A percentile compares a stretch with the other conserved stretches of the same genome.
Evolutionary conservation across 2,888 invertebrate genomes (phyloP).

Genomic region (Eristalis tenax): DNA sequence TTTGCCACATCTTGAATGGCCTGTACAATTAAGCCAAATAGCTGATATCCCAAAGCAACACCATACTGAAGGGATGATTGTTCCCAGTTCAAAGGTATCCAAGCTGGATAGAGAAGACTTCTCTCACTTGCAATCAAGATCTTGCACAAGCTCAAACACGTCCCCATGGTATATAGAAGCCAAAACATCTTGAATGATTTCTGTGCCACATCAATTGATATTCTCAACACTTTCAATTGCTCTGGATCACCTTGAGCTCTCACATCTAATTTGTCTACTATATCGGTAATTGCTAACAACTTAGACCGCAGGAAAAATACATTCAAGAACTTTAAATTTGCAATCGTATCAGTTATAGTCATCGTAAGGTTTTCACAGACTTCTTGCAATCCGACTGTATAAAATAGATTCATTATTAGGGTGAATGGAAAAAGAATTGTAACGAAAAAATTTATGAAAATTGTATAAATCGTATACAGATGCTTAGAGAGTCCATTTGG

Average conservation of each 20-base stretch:
- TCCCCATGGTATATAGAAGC: slow-evolving; percentile 75
- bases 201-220: slow-evolving; percentile 73
- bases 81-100: slow-evolving; percentile 77
- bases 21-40: slow-evolving; percentile 76
- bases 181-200: slow-evolving; percentile 75
- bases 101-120: slow-evolving; percentile 77
- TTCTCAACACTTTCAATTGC: slow-evolving; percentile 73
- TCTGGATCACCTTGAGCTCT: slow-evolving; percentile 45
- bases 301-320: slow-evolving; percentile 75
- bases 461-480: slow-evolving; percentile 72
- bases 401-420: slow-evolving; percentile 75
- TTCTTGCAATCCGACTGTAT: slow-evolving; percentile 73
- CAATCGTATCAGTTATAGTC: slow-evolving; percentile 77
- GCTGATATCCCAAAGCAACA: slow-evolving; percentile 75
- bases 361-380: slow-evolving; percentile 78
- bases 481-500: slow-evolving; percentile 50
- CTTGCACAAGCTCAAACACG: slow-evolving; percentile 74
- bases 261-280: slow-evolving; percentile 71
- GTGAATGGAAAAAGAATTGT: slow-evolving; percentile 77
- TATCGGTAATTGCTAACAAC: slow-evolving; percentile 73
- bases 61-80: slow-evolving; percentile 72
- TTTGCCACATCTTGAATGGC: slow-evolving; percentile 77
- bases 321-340: slow-evolving; percentile 78
- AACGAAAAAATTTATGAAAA: slow-evolving; percentile 75
- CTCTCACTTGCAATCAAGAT: slow-evolving; percentile 73